Conservation (phyloP, 2,113 vertebrate species). For the Poeciliopsis turrubarensis region DNA sequence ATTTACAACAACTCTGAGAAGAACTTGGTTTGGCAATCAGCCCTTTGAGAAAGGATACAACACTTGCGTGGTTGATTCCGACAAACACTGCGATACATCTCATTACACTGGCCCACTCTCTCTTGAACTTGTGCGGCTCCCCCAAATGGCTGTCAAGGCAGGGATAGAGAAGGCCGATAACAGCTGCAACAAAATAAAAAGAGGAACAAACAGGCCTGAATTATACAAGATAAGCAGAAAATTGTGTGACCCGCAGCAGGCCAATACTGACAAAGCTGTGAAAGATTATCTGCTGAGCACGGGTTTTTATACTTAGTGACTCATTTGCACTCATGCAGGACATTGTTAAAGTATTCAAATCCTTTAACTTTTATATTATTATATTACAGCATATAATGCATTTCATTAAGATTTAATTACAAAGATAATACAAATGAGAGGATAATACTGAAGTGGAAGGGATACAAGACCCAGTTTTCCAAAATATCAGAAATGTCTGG, state of each 20-base stretch:
- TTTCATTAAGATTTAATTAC: too few relatives aligned
- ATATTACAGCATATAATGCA: too few relatives aligned
- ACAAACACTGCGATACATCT: constrained; percentile 97
- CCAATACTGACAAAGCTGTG: constrained; percentile 8
- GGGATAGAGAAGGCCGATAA: constrained; percentile 94
- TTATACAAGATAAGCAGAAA: constrained; percentile 50
- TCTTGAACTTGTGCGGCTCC: constrained; percentile 96
- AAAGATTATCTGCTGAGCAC: constrained; percentile 41
- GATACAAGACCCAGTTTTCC: too few relatives aligned
- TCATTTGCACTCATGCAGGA: constrained; percentile 6
- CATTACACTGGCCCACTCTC: constrained; percentile 99
- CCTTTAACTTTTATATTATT: too few relatives aligned
- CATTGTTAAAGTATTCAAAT: too few relatives aligned
- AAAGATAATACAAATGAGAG: too few relatives aligned
- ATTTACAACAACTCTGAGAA: background rate
- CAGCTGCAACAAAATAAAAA: constrained; percentile 78
- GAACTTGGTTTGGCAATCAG: background rate
- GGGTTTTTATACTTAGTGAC: constrained; percentile 19
- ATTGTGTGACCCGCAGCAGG: constrained; percentile 18
- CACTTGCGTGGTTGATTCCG: constrained; percentile 98
- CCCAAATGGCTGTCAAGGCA: constrained; percentile 96
- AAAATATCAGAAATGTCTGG: too few relatives aligned
- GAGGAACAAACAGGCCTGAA: constrained; percentile 30
- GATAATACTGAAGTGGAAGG: background rate
- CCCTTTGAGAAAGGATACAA: constrained; percentile 87